Evolutionary conservation across 2,888 invertebrate genomes (phyloP).

Genomic region (Mythimna loreyi): DNA sequence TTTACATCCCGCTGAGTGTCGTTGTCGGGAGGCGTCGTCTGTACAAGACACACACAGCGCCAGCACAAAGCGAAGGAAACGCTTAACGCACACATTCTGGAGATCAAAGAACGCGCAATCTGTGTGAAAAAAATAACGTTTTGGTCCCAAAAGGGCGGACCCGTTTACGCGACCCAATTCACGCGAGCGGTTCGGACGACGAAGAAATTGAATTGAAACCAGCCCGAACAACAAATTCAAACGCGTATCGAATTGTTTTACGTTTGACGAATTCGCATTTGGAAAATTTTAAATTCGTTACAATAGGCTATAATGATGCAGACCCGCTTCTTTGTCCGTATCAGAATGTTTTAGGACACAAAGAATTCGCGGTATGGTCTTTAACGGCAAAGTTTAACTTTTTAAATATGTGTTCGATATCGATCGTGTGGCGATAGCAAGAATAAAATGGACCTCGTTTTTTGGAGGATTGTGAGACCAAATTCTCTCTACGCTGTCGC

Average conservation of each 20-base stretch:
- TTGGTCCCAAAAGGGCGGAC: constrained; percentile 90
- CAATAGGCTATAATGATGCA: constrained; percentile 90
- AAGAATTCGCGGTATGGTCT: constrained; percentile 82
- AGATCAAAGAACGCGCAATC: constrained; percentile 90
- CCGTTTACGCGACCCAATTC: constrained; percentile 91
- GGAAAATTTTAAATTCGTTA: constrained; percentile 87
- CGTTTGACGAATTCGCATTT: constrained; percentile 90
- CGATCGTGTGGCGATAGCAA: constrained; percentile 87
- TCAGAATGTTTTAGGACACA: constrained; percentile 79
- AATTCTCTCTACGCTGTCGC: constrained; percentile 76
- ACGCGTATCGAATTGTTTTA: constrained; percentile 91
- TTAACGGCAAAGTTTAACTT: constrained; percentile 76
- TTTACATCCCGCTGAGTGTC: constrained; percentile 87
- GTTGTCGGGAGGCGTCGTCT: constrained; percentile 77
- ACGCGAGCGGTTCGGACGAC: constrained; percentile 87
- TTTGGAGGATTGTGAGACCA: constrained; percentile 73
- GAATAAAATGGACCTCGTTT: constrained; percentile 77
- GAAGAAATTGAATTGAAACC: constrained; percentile 90
- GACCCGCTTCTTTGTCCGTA: constrained; percentile 85
- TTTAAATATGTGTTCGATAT: constrained; percentile 79
- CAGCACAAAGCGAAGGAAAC: constrained; percentile 87
- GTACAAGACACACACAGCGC: constrained; percentile 84
- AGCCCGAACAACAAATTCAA: constrained; percentile 88
- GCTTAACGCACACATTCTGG: constrained; percentile 89
- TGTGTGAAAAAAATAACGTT: constrained; percentile 90